A percentile compares a stretch with the other conserved stretches of the same genome.
Evolutionary conservation across 2,113 vertebrate species (phyloP).

Genomic region (Terrapene triunguis): DNA sequence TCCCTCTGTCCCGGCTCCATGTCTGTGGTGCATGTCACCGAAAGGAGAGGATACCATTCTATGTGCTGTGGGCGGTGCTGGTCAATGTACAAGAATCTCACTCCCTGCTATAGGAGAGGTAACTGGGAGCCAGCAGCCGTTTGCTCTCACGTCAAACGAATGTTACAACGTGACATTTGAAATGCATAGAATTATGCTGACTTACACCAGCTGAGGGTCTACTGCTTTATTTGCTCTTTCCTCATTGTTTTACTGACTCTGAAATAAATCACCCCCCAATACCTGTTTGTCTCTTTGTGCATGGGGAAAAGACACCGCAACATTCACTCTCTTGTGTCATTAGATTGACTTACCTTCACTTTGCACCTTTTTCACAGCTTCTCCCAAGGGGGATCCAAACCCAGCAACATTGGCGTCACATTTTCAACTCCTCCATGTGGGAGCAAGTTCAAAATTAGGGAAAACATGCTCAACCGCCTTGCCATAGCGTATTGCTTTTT

Average conservation of each 20-base stretch:
- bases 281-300: neutral
- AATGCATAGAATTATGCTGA: neutral
- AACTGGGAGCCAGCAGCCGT: neutral
- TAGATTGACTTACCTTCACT: neutral
- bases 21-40: no score
- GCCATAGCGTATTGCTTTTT: slow-evolving; percentile 2
- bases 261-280: neutral
- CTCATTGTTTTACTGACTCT: neutral
- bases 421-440: neutral
- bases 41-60: neutral
- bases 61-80: neutral
- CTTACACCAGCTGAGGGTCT: no score
- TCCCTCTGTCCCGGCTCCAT: neutral
- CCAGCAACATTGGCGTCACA: neutral
- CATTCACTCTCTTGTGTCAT: neutral
- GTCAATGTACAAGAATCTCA: neutral
- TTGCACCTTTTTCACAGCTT: neutral
- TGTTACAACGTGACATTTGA: neutral
- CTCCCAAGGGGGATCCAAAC: neutral
- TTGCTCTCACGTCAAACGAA: neutral
- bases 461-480: neutral
- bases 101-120: neutral
- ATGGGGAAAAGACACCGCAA: neutral
- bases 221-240: no score
- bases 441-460: slow-evolving; percentile 2